Evolutionary conservation across 2,113 vertebrate species (phyloP).

Genomic region (Cochlearius cochlearius): DNA sequence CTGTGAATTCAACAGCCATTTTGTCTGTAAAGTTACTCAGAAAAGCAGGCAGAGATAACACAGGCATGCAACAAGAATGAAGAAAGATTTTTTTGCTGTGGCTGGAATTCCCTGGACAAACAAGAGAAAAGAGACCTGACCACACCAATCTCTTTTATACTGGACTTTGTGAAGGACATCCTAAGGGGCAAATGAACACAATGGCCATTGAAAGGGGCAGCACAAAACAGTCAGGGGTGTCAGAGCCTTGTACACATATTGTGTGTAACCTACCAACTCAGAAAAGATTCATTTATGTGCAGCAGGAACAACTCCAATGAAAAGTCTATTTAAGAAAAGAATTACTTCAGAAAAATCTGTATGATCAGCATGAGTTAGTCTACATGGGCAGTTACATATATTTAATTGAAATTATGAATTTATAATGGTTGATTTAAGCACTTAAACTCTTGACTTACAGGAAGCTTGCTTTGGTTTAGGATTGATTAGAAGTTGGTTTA

Average conservation of each 20-base stretch:
- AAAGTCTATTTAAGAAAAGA: neutral
- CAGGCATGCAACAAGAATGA: neutral
- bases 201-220: neutral
- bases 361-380: neutral
- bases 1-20: neutral
- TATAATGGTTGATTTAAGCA: neutral
- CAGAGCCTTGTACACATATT: neutral
- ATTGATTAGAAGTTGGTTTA: neutral
- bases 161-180: neutral
- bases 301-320: neutral
- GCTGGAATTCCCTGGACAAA: neutral
- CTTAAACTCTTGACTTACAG: neutral
- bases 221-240: neutral
- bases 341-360: neutral
- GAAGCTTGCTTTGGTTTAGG: neutral
- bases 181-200: neutral
- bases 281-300: neutral
- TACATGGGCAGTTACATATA: neutral
- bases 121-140: neutral
- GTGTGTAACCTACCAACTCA: neutral
- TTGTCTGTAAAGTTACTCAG: neutral
- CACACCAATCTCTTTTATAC: neutral
- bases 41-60: neutral
- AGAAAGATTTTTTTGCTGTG: neutral
- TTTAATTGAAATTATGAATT: neutral